Base-by-base conservation (phyloP, 2,113 vertebrate genomes). In the Bucco capensis region DNA sequence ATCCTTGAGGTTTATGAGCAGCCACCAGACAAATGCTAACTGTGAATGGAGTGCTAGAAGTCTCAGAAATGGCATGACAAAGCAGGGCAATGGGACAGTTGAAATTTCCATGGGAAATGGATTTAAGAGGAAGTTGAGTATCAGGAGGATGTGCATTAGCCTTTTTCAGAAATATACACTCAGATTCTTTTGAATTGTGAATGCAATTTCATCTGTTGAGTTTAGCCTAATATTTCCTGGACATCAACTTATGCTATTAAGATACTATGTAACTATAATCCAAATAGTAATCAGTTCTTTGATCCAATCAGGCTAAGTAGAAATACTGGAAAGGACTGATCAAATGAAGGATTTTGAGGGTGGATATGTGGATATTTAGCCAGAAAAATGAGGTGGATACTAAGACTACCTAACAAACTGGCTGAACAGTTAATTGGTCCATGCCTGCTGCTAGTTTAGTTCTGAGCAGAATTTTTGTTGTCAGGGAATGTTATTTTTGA, bases 1-100 rank as follows among this genome's bases (percentile, higher is more conserved):
- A 96, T 94, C 86, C 81, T 49, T 47, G 62, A 78, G 69, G 51
- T 0, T 96, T 83, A 71, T 25, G 42, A 89, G 53, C 70, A 86
- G 37, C 30, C 28, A 85, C 40, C 57, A 84, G 42, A 76, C 51
- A 87, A 90, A 89, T 57, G 10, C 47, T 72, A 70, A 19, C 19
- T 82, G 82, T 61, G 24, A 73, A 58, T 19, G 25, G 49, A 66
- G 3, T 33, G 13, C 51, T 71, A 40, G n/a, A 4, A 14, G 18
- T 25, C 62, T 83, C 24, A 62, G 31, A 90, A 53, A 51, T 0
- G 0, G 4, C 35, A 30, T 33, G 27, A 50, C 69, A 86, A 72
- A 66, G 8, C n/a, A 70, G 22, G 10, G 12, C 2, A 3, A 35
- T n/a, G 5, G 42, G 17, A 57, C 40, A 50, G 19, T 4, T 4